phyloP scores from a whole-genome alignment of 2,113 vertebrate species.

The Anarhynchus alexandrinus region DNA sequence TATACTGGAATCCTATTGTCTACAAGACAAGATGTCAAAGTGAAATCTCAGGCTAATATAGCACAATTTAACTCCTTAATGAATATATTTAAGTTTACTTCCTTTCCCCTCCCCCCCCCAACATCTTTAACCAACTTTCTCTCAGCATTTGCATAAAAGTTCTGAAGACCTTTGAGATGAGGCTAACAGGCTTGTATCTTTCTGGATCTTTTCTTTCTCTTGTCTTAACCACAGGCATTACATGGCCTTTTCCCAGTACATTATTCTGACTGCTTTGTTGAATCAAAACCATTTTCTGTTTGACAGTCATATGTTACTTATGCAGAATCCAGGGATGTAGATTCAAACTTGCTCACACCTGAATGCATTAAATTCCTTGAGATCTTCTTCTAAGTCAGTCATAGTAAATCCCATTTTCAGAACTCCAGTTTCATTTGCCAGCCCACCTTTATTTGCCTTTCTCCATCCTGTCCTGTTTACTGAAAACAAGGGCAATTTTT shows the following conservation, averaged over 20 bases:
- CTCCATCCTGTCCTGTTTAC: not conserved
- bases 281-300: not conserved
- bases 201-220: not conserved
- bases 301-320: not conserved
- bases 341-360: not conserved
- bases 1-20: not conserved
- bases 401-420: not conserved
- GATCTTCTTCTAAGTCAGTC: not conserved
- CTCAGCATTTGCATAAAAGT: not conserved
- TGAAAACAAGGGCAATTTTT: not conserved
- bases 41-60: not conserved
- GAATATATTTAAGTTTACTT: not conserved
- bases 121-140: not conserved
- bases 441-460: not conserved
- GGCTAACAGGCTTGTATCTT: fast-evolving
- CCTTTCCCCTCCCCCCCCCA: fast-evolving
- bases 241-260: not conserved
- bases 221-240: not conserved
- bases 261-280: not conserved
- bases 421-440: not conserved
- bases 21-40: not conserved
- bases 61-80: not conserved
- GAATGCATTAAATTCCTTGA: not conserved
- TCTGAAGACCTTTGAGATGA: not conserved
- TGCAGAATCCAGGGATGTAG: not conserved